Base-by-base conservation (phyloP, 2,888 invertebrate species). In the Rhimphoctona megacephalus region DNA sequence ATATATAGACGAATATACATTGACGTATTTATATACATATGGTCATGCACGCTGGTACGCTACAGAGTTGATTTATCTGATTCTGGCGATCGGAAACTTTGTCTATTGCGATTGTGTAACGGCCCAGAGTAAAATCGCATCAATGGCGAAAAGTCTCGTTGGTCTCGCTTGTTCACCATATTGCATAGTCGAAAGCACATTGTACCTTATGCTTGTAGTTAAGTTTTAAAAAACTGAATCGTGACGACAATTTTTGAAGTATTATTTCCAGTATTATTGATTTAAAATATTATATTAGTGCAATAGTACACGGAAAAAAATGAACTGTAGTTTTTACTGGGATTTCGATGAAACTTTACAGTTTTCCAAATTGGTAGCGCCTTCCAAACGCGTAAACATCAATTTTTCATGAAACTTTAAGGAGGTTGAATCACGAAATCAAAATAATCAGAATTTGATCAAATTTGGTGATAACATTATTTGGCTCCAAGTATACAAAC, bases 1-100 rank as follows among this genome's bases (percentile, higher is more conserved):
- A 78, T 36, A 78, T 74, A 43, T 14, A 39, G 54, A 49, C 61
- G 36, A 46, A 17, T 57, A 1, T 33, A 70, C 30, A 70, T 30
- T 33, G 52, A 78, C 36, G 39, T 30, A 43, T 79, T 39, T 70
- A 61, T 57, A 61, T 70, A 57, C 61, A 36, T 43, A 36, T 80
- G 30, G 57, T 2, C 52, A 54, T 6, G 6, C 30, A 61, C 61
- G 17, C 30, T 61, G 61, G 4, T 25, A 61, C 17, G 61, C 30
- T n/a, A 14, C 33, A 22, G 11, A 80, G 83, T 74, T 86, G 83
- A 86, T 86, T 86, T 86, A 86, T 86, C 86, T 81, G 81, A 81
- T 81, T 78, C 78, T 78, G 78, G 78, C 77, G 78, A 86, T 86
- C 86, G 86, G 73, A 86, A 86, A 86, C 86, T 86, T 86, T 84